These are phyloP conservation scores for Sebastes fasciatus DNA, from an alignment of 2,113 vertebrate species.

Conservation along the genomic window DNA sequence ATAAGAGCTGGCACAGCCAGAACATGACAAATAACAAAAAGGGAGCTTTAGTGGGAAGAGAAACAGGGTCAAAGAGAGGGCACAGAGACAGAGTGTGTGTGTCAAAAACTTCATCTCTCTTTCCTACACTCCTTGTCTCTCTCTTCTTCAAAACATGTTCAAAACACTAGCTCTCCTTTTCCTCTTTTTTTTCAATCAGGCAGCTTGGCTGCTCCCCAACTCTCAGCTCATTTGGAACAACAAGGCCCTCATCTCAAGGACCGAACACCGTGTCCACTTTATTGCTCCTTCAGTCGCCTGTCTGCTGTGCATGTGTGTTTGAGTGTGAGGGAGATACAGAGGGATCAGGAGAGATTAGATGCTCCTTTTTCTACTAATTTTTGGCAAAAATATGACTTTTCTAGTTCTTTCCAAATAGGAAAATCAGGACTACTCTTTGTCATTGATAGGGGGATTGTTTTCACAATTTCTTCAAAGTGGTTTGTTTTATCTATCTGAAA, in stretches of 20 bases:
- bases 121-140: background rate
- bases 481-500: conserved; percentile 19
- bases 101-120: conserved; percentile 18
- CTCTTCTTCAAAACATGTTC: conserved; percentile 15
- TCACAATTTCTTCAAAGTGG: conserved; percentile 13
- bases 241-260: conserved; percentile 66
- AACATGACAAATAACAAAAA: too few species aligned
- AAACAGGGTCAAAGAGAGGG: conserved; percentile 23
- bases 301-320: conserved; percentile 33
- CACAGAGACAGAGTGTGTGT: background rate
- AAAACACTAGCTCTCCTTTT: conserved; percentile 32
- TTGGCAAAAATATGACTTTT: conserved; percentile 34
- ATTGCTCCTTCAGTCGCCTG: conserved; percentile 54
- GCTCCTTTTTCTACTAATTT: conserved; percentile 26
- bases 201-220: conserved; percentile 61
- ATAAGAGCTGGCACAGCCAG: too few species aligned
- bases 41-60: conserved; percentile 12
- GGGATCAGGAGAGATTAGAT: conserved; percentile 48
- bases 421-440: conserved; percentile 9
- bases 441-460: conserved; percentile 8
- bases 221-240: conserved; percentile 71
- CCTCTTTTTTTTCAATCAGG: conserved; percentile 36
- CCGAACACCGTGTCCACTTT: conserved; percentile 60
- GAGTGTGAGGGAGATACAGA: conserved; percentile 25
- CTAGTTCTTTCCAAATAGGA: conserved; percentile 26